phyloP scores from a whole-genome alignment of 2,888 invertebrate genomes.

The Sisyra terminalis region DNA sequence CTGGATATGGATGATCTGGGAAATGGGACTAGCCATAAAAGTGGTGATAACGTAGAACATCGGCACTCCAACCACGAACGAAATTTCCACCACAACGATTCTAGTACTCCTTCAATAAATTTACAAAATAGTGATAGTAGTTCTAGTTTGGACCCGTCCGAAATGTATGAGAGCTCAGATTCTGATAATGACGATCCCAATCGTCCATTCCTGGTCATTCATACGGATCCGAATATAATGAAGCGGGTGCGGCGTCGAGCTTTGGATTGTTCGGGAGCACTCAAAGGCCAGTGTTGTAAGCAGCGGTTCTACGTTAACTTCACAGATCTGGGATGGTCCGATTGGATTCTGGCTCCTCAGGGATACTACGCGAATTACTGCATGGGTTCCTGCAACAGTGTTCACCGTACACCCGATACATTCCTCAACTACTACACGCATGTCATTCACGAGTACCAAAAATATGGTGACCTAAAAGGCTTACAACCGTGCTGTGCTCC shows the following conservation, averaged over 20 bases:
- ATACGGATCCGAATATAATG: slow-evolving; percentile 53
- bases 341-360: slow-evolving; percentile 82
- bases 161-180: background rate
- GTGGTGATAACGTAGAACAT: background rate
- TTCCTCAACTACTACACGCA: slow-evolving; percentile 80
- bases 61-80: slow-evolving; percentile 7
- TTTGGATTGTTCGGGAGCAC: slow-evolving; percentile 61
- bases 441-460: slow-evolving; percentile 77
- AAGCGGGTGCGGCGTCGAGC: slow-evolving; percentile 63
- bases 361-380: slow-evolving; percentile 92
- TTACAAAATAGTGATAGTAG: no score
- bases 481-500: slow-evolving; percentile 88
- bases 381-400: slow-evolving; percentile 69
- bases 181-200: slow-evolving; percentile 33
- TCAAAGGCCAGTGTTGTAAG: slow-evolving; percentile 66
- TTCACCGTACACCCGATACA: slow-evolving; percentile 61
- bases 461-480: slow-evolving; percentile 54
- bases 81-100: slow-evolving; percentile 1
- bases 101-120: background rate
- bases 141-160: no score
- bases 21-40: background rate
- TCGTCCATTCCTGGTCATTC: slow-evolving; percentile 69
- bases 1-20: background rate
- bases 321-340: slow-evolving; percentile 83
- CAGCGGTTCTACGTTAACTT: slow-evolving; percentile 85